Evolutionary conservation across 2,113 vertebrate genomes (phyloP).

Genomic region (Zeus faber): DNA sequence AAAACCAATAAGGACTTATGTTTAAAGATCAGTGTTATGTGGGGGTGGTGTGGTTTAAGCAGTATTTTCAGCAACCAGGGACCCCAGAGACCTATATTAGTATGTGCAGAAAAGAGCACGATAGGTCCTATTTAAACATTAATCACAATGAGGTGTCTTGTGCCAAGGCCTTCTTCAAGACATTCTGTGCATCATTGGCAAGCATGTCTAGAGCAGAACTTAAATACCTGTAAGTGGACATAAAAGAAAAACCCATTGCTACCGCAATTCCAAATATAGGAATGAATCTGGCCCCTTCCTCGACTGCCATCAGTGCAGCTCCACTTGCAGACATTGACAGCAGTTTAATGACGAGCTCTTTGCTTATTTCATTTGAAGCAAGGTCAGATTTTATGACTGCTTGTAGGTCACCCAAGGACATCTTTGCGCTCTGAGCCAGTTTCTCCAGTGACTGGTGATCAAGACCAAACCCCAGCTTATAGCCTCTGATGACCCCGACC

Average conservation of each 20-base stretch:
- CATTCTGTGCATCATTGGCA: conserved; percentile 56
- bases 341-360: conserved; percentile 44
- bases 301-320: conserved; percentile 32
- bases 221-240: conserved; percentile 57
- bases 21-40: too few relatives aligned
- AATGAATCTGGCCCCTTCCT: conserved; percentile 47
- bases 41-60: too few relatives aligned
- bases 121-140: too few relatives aligned
- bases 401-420: conserved; percentile 63
- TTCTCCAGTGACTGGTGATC: conserved; percentile 59
- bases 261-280: conserved; percentile 60
- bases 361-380: conserved; percentile 44
- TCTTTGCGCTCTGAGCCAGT: conserved; percentile 60
- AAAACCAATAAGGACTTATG: too few relatives aligned
- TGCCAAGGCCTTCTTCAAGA: conserved; percentile 59
- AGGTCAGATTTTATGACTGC: conserved; percentile 53
- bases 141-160: conserved; percentile 36
- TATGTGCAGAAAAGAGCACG: too few relatives aligned
- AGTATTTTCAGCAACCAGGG: too few relatives aligned
- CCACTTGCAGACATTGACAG: conserved; percentile 3
- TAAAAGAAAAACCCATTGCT: conserved; percentile 61
- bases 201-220: conserved; percentile 58
- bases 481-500: conserved; percentile 41
- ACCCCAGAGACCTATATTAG: too few relatives aligned
- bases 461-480: conserved; percentile 64